Evolutionary conservation across 2,888 invertebrate genomes (phyloP).

Genomic region (Drosophila borborema): DNA sequence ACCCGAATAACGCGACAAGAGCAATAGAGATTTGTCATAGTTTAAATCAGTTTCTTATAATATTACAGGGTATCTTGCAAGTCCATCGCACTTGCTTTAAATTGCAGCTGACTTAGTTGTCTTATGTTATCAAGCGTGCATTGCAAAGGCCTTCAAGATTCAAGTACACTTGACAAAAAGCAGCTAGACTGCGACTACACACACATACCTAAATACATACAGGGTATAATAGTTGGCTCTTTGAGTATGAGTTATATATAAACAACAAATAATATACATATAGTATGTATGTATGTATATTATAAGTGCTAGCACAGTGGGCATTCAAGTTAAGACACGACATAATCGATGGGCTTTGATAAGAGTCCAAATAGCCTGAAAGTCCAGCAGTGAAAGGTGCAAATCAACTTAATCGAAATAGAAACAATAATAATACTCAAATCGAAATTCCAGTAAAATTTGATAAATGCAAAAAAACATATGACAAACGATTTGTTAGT

Average conservation of each 20-base stretch:
- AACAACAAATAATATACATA: not conserved
- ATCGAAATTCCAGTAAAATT: conserved; percentile 27
- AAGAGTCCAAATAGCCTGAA: conserved; percentile 9
- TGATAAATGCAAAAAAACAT: conserved; percentile 37
- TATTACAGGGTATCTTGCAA: not conserved
- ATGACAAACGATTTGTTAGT: conserved; percentile 44
- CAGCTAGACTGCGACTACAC: not conserved
- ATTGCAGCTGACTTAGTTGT: conserved; percentile 2
- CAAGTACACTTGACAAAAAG: conserved; percentile 43
- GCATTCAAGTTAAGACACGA: conserved; percentile 60
- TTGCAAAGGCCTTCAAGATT: conserved; percentile 42
- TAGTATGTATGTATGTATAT: not conserved
- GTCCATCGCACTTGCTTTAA: not conserved
- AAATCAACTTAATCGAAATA: conserved; percentile 6
- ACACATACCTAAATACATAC: not conserved
- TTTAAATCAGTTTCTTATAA: not conserved
- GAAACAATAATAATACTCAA: no score
- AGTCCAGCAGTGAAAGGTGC: not conserved
- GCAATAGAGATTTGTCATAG: no score
- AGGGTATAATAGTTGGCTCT: conserved; percentile 4
- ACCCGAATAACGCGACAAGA: no score
- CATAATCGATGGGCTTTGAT: conserved; percentile 69
- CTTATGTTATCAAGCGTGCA: conserved; percentile 49
- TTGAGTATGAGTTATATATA: not conserved
- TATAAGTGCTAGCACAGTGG: conserved; percentile 1